A percentile compares a stretch with the other conserved stretches of the same genome.
Conservation (phyloP, 2,888 invertebrate species). For the Platynereis dumerilii region DNA sequence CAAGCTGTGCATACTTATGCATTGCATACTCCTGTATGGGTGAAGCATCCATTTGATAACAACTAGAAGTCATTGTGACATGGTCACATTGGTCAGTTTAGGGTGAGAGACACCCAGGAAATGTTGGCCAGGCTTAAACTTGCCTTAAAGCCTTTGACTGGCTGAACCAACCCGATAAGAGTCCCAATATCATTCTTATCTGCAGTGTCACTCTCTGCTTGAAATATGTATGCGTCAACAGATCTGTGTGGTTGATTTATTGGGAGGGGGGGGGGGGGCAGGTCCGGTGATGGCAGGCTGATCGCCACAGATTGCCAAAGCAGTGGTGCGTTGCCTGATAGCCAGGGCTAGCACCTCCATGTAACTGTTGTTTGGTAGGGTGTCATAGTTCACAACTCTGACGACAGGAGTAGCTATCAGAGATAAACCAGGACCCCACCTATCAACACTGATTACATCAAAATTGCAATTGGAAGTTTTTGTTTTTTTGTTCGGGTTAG, state of each 20-base stretch:
- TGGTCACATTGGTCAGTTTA: neutral
- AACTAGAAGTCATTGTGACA: too few species aligned
- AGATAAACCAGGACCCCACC: neutral
- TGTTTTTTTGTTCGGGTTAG: too few species aligned
- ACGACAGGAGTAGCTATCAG: neutral
- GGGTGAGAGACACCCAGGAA: too few species aligned
- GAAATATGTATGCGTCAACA: conserved; percentile 7
- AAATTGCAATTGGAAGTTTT: too few species aligned
- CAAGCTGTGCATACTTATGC: too few species aligned
- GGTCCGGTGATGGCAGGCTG: neutral
- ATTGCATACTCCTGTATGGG: too few species aligned
- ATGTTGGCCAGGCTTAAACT: too few species aligned
- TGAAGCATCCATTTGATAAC: too few species aligned
- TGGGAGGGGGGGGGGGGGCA: neutral
- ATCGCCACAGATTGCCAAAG: neutral
- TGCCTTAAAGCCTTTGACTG: too few species aligned
- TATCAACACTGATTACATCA: too few species aligned
- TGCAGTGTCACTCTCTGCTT: neutral
- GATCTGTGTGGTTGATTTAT: conserved; percentile 3
- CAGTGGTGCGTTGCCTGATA: neutral
- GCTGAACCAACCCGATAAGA: neutral
- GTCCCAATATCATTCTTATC: conserved; percentile 1
- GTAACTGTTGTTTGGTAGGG: neutral
- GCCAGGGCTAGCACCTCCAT: neutral
- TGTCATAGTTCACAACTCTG: neutral